Conservation (phyloP, 2,888 invertebrate genomes). For the Ochropacha duplaris region DNA sequence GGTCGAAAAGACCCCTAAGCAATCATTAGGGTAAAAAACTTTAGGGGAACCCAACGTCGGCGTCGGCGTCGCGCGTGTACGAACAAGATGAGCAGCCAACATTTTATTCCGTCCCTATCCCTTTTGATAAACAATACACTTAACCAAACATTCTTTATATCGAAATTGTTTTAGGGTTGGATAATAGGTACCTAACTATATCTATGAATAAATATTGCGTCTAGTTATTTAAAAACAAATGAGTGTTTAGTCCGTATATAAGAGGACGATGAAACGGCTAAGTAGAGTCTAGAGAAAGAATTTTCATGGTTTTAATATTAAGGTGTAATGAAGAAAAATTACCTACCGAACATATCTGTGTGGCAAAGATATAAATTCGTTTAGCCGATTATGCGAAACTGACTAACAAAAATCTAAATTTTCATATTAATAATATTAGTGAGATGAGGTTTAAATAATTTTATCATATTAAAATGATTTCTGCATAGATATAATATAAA, state of each 20-base stretch:
- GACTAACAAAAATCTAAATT: too few species aligned
- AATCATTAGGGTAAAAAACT: slow-evolving; percentile 65
- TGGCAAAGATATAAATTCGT: too few species aligned
- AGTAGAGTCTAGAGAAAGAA: neutral
- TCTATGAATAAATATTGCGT: neutral
- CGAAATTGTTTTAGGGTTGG: slow-evolving; percentile 18
- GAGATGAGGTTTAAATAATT: too few species aligned
- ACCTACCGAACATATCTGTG: too few species aligned
- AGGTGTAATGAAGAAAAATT: too few species aligned
- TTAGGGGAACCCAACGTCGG: slow-evolving; percentile 44
- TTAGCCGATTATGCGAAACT: too few species aligned
- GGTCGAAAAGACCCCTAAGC: slow-evolving; percentile 57
- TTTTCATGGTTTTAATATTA: too few species aligned
- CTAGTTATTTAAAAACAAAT: neutral
- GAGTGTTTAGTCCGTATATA: neutral
- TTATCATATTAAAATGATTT: too few species aligned
- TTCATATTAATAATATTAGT: too few species aligned
- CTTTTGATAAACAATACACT: slow-evolving; percentile 51
- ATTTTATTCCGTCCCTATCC: slow-evolving; percentile 50
- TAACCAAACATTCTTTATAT: slow-evolving; percentile 35
- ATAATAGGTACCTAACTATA: neutral
- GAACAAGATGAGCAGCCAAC: slow-evolving; percentile 61
- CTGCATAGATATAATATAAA: too few species aligned
- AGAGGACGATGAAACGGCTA: too few species aligned
- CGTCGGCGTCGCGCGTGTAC: slow-evolving; percentile 33